Percentiles rank a stretch among this genome's conserved stretches.
Conservation (phyloP, 2,888 invertebrate genomes). For the Nematopogon swammerdamellus region DNA sequence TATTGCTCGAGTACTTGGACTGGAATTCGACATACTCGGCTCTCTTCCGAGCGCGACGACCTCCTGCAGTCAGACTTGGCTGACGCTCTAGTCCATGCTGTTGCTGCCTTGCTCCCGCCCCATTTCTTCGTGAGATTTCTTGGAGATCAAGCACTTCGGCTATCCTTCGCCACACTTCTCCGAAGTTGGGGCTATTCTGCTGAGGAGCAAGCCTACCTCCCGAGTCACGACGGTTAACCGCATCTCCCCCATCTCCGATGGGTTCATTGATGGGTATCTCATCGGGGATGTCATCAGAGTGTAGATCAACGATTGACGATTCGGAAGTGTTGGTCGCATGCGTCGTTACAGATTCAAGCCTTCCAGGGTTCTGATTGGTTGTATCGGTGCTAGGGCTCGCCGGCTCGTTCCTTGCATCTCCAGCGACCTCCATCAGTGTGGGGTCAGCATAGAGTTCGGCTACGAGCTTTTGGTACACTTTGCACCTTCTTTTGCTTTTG, state of each 20-base stretch:
- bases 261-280: neutral
- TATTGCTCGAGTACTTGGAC: conserved; percentile 10
- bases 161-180: neutral
- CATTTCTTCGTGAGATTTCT: neutral
- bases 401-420: too few relatives aligned
- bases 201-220: neutral
- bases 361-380: too few relatives aligned
- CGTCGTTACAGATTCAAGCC: too few relatives aligned
- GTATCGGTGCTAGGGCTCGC: too few relatives aligned
- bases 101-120: neutral
- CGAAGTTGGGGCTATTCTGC: neutral
- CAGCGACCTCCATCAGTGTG: too few relatives aligned
- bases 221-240: neutral
- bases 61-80: neutral
- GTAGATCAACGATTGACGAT: neutral
- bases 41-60: conserved; percentile 3
- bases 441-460: neutral
- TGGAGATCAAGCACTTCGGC: neutral
- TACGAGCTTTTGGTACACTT: conserved; percentile 7
- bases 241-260: neutral
- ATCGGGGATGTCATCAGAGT: neutral
- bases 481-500: conserved; percentile 9
- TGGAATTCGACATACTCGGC: conserved; percentile 12
- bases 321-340: too few relatives aligned
- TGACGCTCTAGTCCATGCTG: neutral